Evolutionary conservation across 1,140 invertebrate species (phyloP).

Genomic region (Adoxophyes honmai): DNA sequence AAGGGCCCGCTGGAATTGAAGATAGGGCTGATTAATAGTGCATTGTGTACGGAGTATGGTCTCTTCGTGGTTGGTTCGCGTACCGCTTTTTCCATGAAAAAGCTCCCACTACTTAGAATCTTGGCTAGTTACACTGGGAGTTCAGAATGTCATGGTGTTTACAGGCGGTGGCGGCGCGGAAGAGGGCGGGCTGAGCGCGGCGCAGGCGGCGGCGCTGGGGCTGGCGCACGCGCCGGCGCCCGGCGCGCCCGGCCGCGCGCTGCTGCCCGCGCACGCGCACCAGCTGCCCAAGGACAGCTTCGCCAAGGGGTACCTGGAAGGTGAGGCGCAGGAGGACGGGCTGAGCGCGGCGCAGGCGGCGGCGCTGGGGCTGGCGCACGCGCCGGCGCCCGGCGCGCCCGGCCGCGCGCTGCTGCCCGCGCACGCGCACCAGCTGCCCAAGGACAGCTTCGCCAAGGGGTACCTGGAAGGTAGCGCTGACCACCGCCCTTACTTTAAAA

Average conservation of each 20-base stretch:
- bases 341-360: constrained; percentile 63
- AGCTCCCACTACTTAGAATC: no score
- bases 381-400: constrained; percentile 58
- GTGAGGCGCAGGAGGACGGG: constrained; percentile 52
- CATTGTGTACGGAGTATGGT: no score
- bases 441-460: constrained; percentile 46
- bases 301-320: constrained; percentile 52
- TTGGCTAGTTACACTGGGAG: no score
- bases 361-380: constrained; percentile 56
- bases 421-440: constrained; percentile 26
- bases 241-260: constrained; percentile 45
- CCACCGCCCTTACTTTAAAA: not conserved
- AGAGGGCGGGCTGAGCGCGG: constrained; percentile 54
- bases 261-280: constrained; percentile 38
- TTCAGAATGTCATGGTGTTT: no score
- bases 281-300: no score
- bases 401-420: constrained; percentile 43
- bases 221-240: constrained; percentile 62
- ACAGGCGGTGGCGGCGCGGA: constrained; percentile 37
- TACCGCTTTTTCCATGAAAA: no score
- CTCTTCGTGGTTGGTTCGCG: no score
- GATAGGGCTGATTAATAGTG: no score
- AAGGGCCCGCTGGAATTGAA: no score
- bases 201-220: constrained; percentile 61
- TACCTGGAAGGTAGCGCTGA: constrained; percentile 52